Percentiles rank a stretch among this genome's conserved stretches.
These are phyloP conservation scores for Phylloscopus whistleri DNA, from an alignment of 2,113 vertebrate species.

Conservation along the genomic window DNA sequence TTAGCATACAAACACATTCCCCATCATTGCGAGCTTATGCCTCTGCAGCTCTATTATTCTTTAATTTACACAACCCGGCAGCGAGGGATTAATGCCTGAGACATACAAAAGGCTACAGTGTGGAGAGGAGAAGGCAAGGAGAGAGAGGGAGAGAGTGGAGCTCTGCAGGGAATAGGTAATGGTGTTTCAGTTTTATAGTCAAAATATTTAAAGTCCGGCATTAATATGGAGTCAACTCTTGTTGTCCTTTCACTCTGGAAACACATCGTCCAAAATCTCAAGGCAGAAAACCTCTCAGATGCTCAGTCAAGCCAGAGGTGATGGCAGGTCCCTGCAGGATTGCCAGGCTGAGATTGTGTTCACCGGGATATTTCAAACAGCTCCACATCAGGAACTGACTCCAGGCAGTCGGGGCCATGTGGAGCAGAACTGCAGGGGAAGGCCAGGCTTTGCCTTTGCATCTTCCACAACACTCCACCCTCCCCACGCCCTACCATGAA, in stretches of 20 bases:
- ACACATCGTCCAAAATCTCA: not conserved
- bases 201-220: slow-evolving; percentile 62
- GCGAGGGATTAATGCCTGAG: slow-evolving; percentile 65
- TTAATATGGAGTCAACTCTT: slow-evolving; percentile 13
- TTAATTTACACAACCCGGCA: slow-evolving; percentile 75
- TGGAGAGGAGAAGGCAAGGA: slow-evolving; percentile 12
- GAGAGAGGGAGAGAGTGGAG: not conserved
- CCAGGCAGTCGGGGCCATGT: fast-evolving
- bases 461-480: not conserved
- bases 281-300: not conserved
- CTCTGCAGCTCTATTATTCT: slow-evolving; percentile 79
- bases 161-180: slow-evolving; percentile 59
- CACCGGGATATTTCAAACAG: not conserved
- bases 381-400: not conserved
- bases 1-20: slow-evolving; percentile 82
- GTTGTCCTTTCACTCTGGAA: slow-evolving; percentile 42
- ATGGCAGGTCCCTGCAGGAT: not conserved
- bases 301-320: not conserved
- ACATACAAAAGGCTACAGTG: slow-evolving; percentile 59
- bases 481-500: fast-evolving
- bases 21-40: slow-evolving; percentile 76
- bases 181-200: slow-evolving; percentile 51
- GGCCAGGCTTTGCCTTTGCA: not conserved
- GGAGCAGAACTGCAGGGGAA: not conserved
- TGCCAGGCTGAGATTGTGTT: not conserved